Percentiles rank a stretch among this genome's conserved stretches.
Conservation (phyloP, 2,113 vertebrate genomes). For the Lutjanus erythropterus region DNA sequence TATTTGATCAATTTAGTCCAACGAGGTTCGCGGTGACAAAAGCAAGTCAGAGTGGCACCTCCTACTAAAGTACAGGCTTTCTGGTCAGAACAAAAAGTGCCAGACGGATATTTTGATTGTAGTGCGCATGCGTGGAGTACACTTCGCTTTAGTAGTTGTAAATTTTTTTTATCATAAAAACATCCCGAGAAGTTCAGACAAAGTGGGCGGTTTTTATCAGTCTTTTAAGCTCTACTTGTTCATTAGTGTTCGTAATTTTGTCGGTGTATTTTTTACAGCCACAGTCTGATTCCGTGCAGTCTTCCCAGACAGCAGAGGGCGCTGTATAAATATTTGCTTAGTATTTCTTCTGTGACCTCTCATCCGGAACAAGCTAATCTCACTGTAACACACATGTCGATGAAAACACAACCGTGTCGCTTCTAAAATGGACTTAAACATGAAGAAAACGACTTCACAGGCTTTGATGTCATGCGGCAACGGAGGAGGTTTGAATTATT, state of each 20-base stretch:
- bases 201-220: no score
- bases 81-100: constrained; percentile 13
- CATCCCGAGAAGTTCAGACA: no score
- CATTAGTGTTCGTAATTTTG: background rate
- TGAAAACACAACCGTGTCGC: background rate
- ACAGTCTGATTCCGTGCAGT: rapidly evolving
- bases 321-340: rapidly evolving
- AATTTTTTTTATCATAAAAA: background rate
- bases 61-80: rapidly evolving
- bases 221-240: background rate
- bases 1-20: background rate
- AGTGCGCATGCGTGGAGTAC: constrained; percentile 8
- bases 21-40: background rate
- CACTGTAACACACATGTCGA: constrained; percentile 35
- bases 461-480: constrained; percentile 82
- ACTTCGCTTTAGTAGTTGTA: background rate
- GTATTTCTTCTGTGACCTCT: background rate
- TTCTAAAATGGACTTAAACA: constrained; percentile 69
- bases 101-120: constrained; percentile 22
- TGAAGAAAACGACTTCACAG: constrained; percentile 63
- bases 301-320: constrained; percentile 61
- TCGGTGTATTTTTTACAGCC: background rate
- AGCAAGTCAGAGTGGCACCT: constrained; percentile 18
- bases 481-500: constrained; percentile 72
- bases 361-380: constrained; percentile 40